These are phyloP conservation scores for Drosophila lacteicornis DNA, from an alignment of 1,140 invertebrate species.

Conservation along the genomic window DNA sequence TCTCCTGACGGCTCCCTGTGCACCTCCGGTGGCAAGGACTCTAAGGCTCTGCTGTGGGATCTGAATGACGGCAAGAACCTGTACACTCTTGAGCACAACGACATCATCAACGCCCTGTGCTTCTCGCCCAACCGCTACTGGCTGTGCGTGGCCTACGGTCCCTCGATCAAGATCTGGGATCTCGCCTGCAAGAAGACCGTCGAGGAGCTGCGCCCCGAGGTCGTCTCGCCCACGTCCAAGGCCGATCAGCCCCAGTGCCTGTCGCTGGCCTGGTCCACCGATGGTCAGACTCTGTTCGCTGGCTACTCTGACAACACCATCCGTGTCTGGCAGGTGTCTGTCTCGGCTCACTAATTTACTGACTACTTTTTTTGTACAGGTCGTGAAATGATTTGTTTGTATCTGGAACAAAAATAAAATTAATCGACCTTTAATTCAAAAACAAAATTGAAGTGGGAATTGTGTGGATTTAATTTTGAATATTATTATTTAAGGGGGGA, in stretches of 20 bases:
- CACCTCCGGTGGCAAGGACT: constrained; percentile 99
- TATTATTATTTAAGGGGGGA: neutral
- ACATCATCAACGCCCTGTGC: constrained; percentile 98
- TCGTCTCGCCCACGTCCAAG: constrained; percentile 91
- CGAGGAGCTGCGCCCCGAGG: constrained; percentile 98
- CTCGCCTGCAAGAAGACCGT: constrained; percentile 99
- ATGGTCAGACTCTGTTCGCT: constrained; percentile 99
- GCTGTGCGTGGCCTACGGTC: constrained; percentile 99
- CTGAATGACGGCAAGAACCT: constrained; percentile 99
- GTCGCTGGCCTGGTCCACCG: constrained; percentile 99
- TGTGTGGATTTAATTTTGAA: neutral
- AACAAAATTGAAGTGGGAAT: neutral
- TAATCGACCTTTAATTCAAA: constrained; percentile 38
- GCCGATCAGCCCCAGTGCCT: constrained; percentile 97
- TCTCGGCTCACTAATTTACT: constrained; percentile 86
- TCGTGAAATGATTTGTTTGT: constrained; percentile 61
- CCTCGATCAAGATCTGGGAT: constrained; percentile 99
- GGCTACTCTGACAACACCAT: constrained; percentile 99
- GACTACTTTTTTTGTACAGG: constrained; percentile 31
- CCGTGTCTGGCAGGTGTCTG: constrained; percentile 99
- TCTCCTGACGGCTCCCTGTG: constrained; percentile 99
- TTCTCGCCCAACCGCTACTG: constrained; percentile 99
- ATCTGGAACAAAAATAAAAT: constrained; percentile 63
- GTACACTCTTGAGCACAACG: constrained; percentile 99
- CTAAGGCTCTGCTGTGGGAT: constrained; percentile 99